Conservation (phyloP, 2,888 invertebrate genomes). For the Camponotus fellah region DNA sequence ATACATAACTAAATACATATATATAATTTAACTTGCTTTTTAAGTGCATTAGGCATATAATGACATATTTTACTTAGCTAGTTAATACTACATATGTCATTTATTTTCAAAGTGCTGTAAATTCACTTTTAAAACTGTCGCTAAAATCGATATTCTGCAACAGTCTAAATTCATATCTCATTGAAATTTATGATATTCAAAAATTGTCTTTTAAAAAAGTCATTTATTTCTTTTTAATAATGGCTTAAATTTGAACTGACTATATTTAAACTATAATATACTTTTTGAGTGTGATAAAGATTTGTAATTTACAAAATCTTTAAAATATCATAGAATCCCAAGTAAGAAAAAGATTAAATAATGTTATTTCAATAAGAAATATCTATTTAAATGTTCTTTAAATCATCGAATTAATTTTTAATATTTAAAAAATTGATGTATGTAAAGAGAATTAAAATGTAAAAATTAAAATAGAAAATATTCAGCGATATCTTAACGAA, state of each 20-base stretch:
- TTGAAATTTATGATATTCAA: slow-evolving; percentile 19
- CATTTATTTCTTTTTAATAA: background rate
- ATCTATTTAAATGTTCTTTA: background rate
- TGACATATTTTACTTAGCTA: background rate
- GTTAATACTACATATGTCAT: slow-evolving; percentile 11
- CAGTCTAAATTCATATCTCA: slow-evolving; percentile 19
- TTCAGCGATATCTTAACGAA: background rate
- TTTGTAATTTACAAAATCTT: slow-evolving; percentile 7
- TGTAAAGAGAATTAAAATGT: background rate
- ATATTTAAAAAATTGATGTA: background rate
- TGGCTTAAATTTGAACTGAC: background rate
- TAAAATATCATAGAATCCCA: background rate
- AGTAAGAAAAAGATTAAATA: background rate
- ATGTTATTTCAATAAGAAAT: background rate
- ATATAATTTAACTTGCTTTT: background rate
- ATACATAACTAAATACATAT: background rate
- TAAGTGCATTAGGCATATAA: background rate
- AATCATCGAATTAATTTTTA: background rate
- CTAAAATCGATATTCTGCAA: slow-evolving; percentile 1
- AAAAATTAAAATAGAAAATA: background rate
- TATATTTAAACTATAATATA: slow-evolving; percentile 4
- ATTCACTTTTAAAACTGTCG: slow-evolving; percentile 8
- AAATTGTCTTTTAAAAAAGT: background rate
- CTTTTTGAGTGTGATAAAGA: background rate
- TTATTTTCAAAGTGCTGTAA: slow-evolving; percentile 22